Evolutionary conservation across 2,113 vertebrate genomes (phyloP).

Genomic region (Daboia siamensis): DNA sequence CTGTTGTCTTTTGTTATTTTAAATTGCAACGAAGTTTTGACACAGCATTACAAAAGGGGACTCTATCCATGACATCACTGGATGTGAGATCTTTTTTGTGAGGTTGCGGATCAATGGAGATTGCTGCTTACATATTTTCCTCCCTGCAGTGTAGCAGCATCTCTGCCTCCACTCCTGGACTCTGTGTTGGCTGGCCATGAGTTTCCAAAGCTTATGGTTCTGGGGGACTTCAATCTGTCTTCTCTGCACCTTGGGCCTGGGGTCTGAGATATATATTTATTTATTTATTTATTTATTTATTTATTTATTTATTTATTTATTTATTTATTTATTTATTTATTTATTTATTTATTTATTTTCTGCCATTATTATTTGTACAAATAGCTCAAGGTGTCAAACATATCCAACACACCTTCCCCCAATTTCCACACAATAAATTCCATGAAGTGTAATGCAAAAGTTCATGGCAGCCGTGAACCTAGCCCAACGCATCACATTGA

Average conservation of each 20-base stretch:
- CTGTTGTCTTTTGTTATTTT: too few relatives aligned
- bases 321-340: too few relatives aligned
- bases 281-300: too few relatives aligned
- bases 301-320: too few relatives aligned
- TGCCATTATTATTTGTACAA: too few relatives aligned
- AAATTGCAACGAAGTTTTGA: too few relatives aligned
- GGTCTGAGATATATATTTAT: neutral
- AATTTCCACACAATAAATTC: too few relatives aligned
- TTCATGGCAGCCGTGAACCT: neutral
- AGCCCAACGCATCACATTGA: neutral
- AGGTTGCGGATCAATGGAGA: neutral
- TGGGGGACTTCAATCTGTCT: neutral
- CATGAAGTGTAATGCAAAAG: neutral
- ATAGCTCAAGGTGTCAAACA: too few relatives aligned
- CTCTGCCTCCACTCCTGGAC: neutral
- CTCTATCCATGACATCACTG: too few relatives aligned
- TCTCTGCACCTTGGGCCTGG: neutral
- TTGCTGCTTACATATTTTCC: neutral
- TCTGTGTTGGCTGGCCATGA: neutral
- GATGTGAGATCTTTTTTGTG: neutral
- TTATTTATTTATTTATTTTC: too few relatives aligned
- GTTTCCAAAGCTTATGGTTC: neutral
- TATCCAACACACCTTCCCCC: too few relatives aligned
- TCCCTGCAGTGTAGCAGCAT: neutral
- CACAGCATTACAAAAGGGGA: too few relatives aligned